Base-by-base conservation (phyloP, 2,888 invertebrate genomes). In the Timandra comae region DNA sequence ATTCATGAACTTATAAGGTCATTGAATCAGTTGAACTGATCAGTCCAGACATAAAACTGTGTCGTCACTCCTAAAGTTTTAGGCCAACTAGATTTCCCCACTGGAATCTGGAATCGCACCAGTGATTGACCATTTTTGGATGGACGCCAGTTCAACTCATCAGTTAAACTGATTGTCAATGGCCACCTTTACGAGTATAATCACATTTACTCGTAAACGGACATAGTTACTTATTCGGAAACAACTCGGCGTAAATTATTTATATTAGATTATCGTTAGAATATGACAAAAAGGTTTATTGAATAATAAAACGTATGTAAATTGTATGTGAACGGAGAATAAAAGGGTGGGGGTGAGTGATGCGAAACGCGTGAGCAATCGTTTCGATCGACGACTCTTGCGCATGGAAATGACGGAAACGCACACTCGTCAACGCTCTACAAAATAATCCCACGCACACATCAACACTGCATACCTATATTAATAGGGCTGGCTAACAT, bases 351-450 rank as follows among this genome's bases (percentile, higher is more conserved):
- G 81, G 81, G 78, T 64, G 80, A 79, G 67, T 73, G 81, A 81
- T 81, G 85, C 82, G 85, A 75, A 74, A 85, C 84, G 84, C 82
- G 82, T 81, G 78, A 78, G 78, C 79, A 80, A 75, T 78, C 81
- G 69, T 76, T 60, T 68, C 78, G 79, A 81, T 76, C 80, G 76
- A 66, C 75, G 67, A 74, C 81, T 72, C 78, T 63, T 56, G 80
- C 79, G 77, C 81, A 71, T 61, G 70, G 67, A 75, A 74, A 68
- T 73, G 75, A 80, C 73, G 77, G 76, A 79, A 72, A 67, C 58
- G 59, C 70, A 53, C 63, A 68, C 70, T 63, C 16, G 16, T 16
- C 16, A 16, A 16, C 16, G 16, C 16, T 16, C 16, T 52, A 55
- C 24, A 24, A 24, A 33, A 36, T 34, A 40, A 44, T 52, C 41